A percentile compares a stretch with the other conserved stretches of the same genome.
Conservation (phyloP, 2,797 vertebrate genomes). For the Hippocampus kuda region DNA sequence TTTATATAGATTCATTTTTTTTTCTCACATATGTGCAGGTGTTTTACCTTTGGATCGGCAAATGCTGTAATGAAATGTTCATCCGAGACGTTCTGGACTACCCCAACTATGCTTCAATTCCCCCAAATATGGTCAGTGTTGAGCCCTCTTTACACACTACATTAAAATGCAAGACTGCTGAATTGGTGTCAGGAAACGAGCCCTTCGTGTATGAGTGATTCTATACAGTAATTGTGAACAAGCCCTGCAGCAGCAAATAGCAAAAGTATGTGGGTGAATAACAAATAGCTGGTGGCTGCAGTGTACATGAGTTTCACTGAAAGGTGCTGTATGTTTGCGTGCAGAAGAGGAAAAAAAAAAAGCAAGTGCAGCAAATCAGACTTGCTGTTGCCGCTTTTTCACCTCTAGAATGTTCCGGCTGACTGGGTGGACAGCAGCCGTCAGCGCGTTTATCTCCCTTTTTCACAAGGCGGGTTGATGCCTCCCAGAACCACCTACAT, state of each 20-base stretch:
- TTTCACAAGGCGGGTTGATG: conserved; percentile 17
- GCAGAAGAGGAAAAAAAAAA: conserved; percentile 1
- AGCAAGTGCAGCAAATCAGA: conserved; percentile 20
- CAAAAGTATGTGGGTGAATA: no score
- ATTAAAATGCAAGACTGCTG: neutral
- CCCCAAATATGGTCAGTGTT: conserved; percentile 80
- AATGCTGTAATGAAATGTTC: conserved; percentile 77
- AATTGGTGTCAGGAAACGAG: no score
- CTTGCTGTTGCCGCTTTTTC: conserved; percentile 30
- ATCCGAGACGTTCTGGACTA: conserved; percentile 85
- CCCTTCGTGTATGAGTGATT: no score
- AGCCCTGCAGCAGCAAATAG: no score
- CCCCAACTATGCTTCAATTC: conserved; percentile 77
- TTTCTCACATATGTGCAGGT: conserved; percentile 56
- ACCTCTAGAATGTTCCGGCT: conserved; percentile 26
- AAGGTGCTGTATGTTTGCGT: conserved; percentile 2
- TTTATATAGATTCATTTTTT: neutral
- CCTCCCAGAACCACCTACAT: conserved; percentile 12
- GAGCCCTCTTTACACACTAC: neutral
- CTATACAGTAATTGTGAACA: no score
- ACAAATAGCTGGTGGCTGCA: neutral
- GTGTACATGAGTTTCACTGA: neutral
- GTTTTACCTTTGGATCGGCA: conserved; percentile 91
- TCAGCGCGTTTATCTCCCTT: conserved; percentile 35
- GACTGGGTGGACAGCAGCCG: conserved; percentile 11